Base-by-base conservation (phyloP, 2,797 vertebrate genomes). In the Amblyopsis hoosieri region DNA sequence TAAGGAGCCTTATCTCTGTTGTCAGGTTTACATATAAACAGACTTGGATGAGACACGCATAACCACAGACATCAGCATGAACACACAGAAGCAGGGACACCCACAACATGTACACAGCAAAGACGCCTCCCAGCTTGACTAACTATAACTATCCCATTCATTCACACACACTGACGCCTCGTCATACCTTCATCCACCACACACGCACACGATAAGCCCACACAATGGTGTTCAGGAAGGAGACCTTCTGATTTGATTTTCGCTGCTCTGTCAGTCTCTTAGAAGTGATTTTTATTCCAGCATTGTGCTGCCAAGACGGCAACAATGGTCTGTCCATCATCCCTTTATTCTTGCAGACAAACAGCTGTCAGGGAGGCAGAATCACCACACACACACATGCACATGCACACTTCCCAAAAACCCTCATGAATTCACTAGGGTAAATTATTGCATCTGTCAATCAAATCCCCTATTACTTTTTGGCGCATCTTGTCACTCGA, bases 371-470 rank as follows among this genome's bases (percentile, higher is more conserved):
- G 73, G 74, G 53, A 11, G 1, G 17, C 12, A 42, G 31, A 29
- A 3, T 29, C 17, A 52, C 54, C 14, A 51, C 33, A 33, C 9
- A 62, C 49, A 54, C 49, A 62, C 60, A 45, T 23, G 50, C 58
- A 60, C 45, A 14, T 23, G 12, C 57, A 60, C 29, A 7, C 69
- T 72, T 73, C 54, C 50, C 8, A 58, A 5, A 19, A 37, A 64
- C 17, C 3, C 48, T 52, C 62, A 83, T 84, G 67, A 76, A 85
- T 83, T 82, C 70, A 69, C 67, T 71, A 53, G 72, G 69, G 67
- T 72, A 75, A 80, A 80, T 85, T 84, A 86, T 83, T 89, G 70
- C 75, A 86, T 61, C 76, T 87, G 85, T 59, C 87, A 85, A 82
- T 89, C 87, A 87, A 82, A 63, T 52, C 29, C 37, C 53, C 56